Evolutionary conservation across 2,113 vertebrate species (phyloP), one percentile per base, ranked within the genome.

Genomic region (Motacilla alba): DNA sequence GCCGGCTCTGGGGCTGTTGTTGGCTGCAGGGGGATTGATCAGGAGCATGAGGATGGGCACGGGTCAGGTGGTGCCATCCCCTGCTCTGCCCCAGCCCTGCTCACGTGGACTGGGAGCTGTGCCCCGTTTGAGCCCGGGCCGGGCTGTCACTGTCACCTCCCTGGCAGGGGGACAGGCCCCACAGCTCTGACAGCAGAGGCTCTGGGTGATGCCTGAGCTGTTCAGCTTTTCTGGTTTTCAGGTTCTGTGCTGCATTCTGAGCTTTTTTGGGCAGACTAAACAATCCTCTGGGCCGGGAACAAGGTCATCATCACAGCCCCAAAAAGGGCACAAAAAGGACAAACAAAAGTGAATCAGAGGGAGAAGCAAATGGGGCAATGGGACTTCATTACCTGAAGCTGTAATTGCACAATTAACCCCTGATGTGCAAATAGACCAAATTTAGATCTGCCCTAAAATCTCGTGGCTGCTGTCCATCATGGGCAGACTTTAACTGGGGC

Each of bases 21-120:
- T 94, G 96, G 97, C 96, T 94, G 95, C 92, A 53, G 50, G 47
- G 58, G 33, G 21, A 96, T 96, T 4, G 72, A 93, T 85, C 46
- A 5, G 46, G 15, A 59, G 53, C 53, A 1, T 8, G 78, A 26
- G 41, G 16, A 44, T 16, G 46, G 73, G 52, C 33, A 26, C 2
- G 11, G 64, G 27, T 18, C 44, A 21, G 77, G 18, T 0, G 46
- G 20, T 37, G 73, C 63, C 72, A 5, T 5, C 24, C 30, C 39
- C 10, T 7, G 77, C 68, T 21, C 22, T 21, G 49, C 80, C 66
- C 9, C 56, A 5, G 17, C 58, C 44, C 37, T 15, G 83, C 62
- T 44, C 10, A n/a, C 15, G 6, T 1, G 63, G 23, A 1, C 2
- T 1, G 33, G 12, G 8, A 33, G 24, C 2, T 6, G 60, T 35